Base-by-base conservation (phyloP, 2,113 vertebrate genomes). In the Irena cyanogastra region DNA sequence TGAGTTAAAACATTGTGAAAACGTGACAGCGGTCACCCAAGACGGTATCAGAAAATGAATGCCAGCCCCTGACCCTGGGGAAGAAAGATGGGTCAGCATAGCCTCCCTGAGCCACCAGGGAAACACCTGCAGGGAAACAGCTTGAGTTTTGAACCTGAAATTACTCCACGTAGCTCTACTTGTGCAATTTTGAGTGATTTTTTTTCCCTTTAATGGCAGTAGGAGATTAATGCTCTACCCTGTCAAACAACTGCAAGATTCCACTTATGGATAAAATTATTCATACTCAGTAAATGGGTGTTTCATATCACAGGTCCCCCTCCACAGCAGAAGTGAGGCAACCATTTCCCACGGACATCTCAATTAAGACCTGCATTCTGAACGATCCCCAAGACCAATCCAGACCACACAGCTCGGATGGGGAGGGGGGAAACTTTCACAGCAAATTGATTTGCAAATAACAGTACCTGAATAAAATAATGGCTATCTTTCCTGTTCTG, bases 211-310 rank as follows among this genome's bases (percentile, higher is more conserved):
- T 50, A 37, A 50, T 31, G 60, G 52, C 45, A 70, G 33, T 19
- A 71, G 27, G 35, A 22, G 13, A 63, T 50, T 20, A 66, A 59
- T 68, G 47, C 56, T 90, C 52, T 50, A 31, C 16, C 20, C 54
- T 63, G 60, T 68, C 91, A 92, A 78, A 90, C 28, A 83, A 54
- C 47, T 52, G 76, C 31, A 77, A 74, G 56, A 49, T 81, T 87
- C 60, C 53, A 33, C 26, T 91, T 53, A 23, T 0, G 8, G 65
- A 41, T 65, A 45, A 78, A 89, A 75, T 84, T 49, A 87, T 82
- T 87, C 61, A 35, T 50, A 19, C 56, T 64, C 0, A 0, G 60
- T 69, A 83, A 66, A 68, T 26, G 10, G 68, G n/a, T 49, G 39
- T 59, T 87, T 63, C 72, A 10, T 23, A 77, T 37, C 86, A 75